Percentiles rank a stretch among this genome's conserved stretches.
Conservation (phyloP, 1,140 invertebrate genomes). For the Steinernema feltiae region DNA sequence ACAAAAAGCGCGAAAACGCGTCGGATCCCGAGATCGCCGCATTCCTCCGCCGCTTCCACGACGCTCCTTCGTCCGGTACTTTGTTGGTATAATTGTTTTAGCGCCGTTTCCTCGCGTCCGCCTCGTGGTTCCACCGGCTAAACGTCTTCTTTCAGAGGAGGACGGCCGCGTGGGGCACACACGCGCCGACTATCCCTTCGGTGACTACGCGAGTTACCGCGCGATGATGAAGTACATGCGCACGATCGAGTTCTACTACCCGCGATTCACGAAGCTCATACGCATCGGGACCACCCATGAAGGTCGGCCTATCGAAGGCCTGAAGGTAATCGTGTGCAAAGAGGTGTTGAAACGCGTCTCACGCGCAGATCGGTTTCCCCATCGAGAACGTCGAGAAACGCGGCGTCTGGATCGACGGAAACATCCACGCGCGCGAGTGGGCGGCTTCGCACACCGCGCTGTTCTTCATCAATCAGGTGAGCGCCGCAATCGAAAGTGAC, state of each 20-base stretch:
- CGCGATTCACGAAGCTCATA: constrained; percentile 48
- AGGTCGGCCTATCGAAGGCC: constrained; percentile 55
- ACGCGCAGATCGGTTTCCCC: constrained; percentile 49
- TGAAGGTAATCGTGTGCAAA: constrained; percentile 40
- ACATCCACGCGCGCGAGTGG: constrained; percentile 56
- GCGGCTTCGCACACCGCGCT: constrained; percentile 56
- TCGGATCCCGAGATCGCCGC: constrained; percentile 27
- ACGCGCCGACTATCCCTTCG: constrained; percentile 50
- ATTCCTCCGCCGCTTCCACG: constrained; percentile 6
- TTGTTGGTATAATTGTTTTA: constrained; percentile 16
- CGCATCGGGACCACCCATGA: constrained; percentile 52
- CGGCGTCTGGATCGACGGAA: constrained; percentile 56
- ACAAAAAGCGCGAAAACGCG: constrained; percentile 29
- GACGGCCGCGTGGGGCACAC: not conserved
- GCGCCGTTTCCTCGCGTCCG: not conserved
- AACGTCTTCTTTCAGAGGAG: not conserved
- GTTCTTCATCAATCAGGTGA: constrained; percentile 55
- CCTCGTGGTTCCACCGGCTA: not conserved
- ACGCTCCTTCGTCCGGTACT: not conserved
- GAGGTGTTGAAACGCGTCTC: constrained; percentile 11
- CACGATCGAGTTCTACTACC: constrained; percentile 54
- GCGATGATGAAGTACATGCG: constrained; percentile 47
- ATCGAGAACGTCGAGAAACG: constrained; percentile 37
- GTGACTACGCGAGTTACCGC: constrained; percentile 45
- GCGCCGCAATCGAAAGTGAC: constrained; percentile 15